Evolutionary conservation across 2,113 vertebrate genomes (phyloP).

Genomic region (Chelonoidis abingdonii): DNA sequence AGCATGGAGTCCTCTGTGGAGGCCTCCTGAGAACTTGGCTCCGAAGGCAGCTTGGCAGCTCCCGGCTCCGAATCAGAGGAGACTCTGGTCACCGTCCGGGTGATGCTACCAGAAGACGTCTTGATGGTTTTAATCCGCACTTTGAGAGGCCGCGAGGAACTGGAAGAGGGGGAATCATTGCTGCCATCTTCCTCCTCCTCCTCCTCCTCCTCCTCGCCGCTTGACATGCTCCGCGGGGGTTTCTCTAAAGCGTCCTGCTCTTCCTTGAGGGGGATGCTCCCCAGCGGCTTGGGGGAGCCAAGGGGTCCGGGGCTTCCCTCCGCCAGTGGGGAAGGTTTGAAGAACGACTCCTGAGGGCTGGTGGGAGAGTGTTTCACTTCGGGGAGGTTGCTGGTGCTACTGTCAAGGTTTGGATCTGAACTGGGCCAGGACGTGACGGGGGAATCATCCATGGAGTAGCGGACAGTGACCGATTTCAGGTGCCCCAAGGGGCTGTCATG

Average conservation of each 20-base stretch:
- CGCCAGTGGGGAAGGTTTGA: neutral
- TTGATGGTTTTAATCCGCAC: slow-evolving; percentile 97
- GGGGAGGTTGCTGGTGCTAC: rapidly evolving
- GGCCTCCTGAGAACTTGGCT: neutral
- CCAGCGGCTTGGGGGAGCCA: slow-evolving; percentile 37
- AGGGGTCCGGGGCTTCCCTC: slow-evolving; percentile 13
- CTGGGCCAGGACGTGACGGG: neutral
- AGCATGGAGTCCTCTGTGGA: rapidly evolving
- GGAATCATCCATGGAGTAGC: neutral
- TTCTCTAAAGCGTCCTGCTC: slow-evolving; percentile 66
- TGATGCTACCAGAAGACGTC: slow-evolving; percentile 87
- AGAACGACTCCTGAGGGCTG: slow-evolving; percentile 22
- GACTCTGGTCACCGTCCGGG: slow-evolving; percentile 86
- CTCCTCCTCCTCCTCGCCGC: slow-evolving; percentile 82
- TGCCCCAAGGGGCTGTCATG: slow-evolving; percentile 20
- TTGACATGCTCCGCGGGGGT: slow-evolving; percentile 59
- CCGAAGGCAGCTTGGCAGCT: neutral
- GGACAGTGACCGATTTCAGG: slow-evolving; percentile 17
- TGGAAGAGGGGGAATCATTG: slow-evolving; percentile 78
- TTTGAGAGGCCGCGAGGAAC: slow-evolving; percentile 87
- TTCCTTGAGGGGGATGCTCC: slow-evolving; percentile 56
- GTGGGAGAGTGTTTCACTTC: neutral
- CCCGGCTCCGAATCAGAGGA: slow-evolving; percentile 79
- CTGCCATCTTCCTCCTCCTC: slow-evolving; percentile 43
- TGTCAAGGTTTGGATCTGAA: neutral